A percentile compares a stretch with the other conserved stretches of the same genome.
Evolutionary conservation across 1,140 invertebrate species (phyloP).

Genomic region (Drosophila teissieri): DNA sequence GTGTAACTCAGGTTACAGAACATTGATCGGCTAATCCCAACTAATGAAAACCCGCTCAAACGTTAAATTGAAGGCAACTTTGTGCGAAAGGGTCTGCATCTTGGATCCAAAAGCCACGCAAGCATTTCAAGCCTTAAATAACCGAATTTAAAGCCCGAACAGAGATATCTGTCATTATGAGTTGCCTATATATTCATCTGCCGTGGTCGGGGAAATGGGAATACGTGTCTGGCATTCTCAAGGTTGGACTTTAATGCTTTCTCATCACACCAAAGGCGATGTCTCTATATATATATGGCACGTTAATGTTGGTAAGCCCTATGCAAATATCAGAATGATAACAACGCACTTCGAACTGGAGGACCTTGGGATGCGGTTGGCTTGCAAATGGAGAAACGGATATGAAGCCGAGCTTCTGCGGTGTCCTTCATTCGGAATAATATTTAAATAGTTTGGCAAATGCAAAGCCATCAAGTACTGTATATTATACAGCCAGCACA

Average conservation of each 20-base stretch:
- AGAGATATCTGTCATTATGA: conserved; percentile 47
- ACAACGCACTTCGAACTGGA: conserved; percentile 71
- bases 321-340: conserved; percentile 74
- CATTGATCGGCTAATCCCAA: conserved; percentile 52
- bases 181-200: conserved; percentile 46
- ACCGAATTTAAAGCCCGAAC: conserved; percentile 38
- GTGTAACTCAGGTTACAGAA: conserved; percentile 31
- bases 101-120: conserved; percentile 34
- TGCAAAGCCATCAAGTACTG: conserved; percentile 58
- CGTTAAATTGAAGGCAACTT: conserved; percentile 61
- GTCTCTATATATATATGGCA: conserved; percentile 11
- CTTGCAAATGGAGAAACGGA: conserved; percentile 27
- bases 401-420: conserved; percentile 34
- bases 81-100: neutral
- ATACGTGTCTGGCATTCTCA: conserved; percentile 79
- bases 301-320: conserved; percentile 33
- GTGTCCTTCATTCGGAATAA: conserved; percentile 63
- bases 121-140: conserved; percentile 37
- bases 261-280: conserved; percentile 41
- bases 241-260: conserved; percentile 72
- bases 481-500: conserved; percentile 1
- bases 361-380: conserved; percentile 54
- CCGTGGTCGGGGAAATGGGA: conserved; percentile 45
- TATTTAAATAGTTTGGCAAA: conserved; percentile 74
- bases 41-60: conserved; percentile 62